Evolutionary conservation across 2,888 invertebrate genomes (phyloP).

Genomic region (Thymelicus sylvestris): DNA sequence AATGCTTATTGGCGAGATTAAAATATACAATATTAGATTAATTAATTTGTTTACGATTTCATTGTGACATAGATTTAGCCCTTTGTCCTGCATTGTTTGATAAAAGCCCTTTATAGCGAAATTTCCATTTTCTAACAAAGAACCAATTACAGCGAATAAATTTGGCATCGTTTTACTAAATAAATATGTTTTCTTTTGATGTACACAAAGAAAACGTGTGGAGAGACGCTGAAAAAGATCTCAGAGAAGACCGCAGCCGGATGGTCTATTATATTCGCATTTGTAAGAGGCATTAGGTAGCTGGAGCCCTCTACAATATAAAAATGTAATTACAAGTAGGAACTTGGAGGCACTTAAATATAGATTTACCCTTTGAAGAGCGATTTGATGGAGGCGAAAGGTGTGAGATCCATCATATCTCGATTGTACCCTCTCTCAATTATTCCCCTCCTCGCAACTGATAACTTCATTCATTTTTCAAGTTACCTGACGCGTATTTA

Average conservation of each 20-base stretch:
- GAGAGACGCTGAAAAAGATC: constrained; percentile 55
- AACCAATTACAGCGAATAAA: constrained; percentile 6
- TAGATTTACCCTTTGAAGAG: constrained; percentile 81
- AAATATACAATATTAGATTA: neutral
- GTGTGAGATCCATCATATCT: constrained; percentile 81
- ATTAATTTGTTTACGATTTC: constrained; percentile 5
- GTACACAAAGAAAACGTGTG: constrained; percentile 38
- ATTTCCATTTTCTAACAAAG: constrained; percentile 13
- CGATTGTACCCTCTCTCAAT: constrained; percentile 75
- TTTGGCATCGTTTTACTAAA: constrained; percentile 15
- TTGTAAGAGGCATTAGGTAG: constrained; percentile 72
- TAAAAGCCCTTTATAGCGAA: constrained; percentile 8
- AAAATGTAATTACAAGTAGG: constrained; percentile 80
- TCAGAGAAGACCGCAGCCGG: constrained; percentile 47
- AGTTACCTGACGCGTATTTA: constrained; percentile 49
- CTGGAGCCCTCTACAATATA: constrained; percentile 67
- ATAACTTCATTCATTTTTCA: constrained; percentile 79
- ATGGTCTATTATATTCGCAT: constrained; percentile 73
- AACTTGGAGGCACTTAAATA: constrained; percentile 78
- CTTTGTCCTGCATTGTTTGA: constrained; percentile 2
- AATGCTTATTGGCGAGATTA: neutral
- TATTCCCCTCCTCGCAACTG: constrained; percentile 68
- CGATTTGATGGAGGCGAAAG: constrained; percentile 71
- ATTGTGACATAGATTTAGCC: constrained; percentile 6
- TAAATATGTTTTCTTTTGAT: constrained; percentile 36